Conservation (phyloP, 2,113 vertebrate genomes). For the Otus sunia region DNA sequence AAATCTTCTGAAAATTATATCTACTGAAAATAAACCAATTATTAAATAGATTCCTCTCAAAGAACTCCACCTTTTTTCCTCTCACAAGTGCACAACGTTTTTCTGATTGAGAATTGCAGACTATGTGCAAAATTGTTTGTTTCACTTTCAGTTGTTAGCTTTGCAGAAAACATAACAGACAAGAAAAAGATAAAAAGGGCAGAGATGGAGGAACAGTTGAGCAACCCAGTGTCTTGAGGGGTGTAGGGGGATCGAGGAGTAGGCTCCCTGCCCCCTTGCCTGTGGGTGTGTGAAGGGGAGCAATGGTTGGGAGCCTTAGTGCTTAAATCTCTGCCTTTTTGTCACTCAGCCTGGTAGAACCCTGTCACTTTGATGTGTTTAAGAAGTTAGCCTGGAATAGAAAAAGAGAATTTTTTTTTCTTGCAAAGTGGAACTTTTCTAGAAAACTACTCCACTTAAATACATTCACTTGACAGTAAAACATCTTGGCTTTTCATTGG, state of each 20-base stretch:
- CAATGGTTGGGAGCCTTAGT: not conserved
- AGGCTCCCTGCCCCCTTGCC: not conserved
- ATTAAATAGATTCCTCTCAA: not conserved
- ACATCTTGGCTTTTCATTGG: not conserved
- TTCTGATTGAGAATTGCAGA: not conserved
- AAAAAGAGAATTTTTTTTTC: not conserved
- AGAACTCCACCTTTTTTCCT: not conserved
- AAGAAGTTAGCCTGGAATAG: not conserved
- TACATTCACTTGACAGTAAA: not conserved
- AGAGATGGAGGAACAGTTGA: not conserved
- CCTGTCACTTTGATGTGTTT: not conserved
- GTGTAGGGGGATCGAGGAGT: fast-evolving
- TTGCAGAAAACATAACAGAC: not conserved
- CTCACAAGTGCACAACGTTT: not conserved
- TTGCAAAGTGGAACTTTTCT: not conserved
- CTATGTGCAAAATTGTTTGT: not conserved
- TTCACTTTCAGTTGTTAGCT: not conserved
- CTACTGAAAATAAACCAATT: not conserved
- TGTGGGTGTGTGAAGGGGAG: too few species aligned
- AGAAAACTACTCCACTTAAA: not conserved
- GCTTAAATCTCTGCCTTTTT: not conserved
- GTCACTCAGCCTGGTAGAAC: not conserved
- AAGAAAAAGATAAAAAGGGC: not conserved
- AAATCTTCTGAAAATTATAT: not conserved
- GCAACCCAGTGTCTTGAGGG: not conserved